A percentile compares a stretch with the other conserved stretches of the same genome.
phyloP scores from a whole-genome alignment of 2,113 vertebrate species.

The Tretioscincus oriximinensis region DNA sequence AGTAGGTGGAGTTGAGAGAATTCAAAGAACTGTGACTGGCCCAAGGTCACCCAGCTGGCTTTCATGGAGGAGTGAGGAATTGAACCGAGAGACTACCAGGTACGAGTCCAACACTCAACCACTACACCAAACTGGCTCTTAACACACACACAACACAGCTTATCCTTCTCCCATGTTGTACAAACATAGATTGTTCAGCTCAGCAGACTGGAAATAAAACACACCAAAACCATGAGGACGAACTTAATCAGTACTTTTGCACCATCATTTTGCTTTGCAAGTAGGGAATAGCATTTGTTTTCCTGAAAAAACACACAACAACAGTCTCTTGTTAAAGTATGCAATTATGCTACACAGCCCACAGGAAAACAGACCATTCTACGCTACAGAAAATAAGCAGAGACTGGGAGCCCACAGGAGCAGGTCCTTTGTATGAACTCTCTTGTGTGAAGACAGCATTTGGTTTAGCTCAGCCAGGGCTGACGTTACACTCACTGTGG shows the following conservation, averaged over 20 bases:
- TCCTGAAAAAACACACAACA: background rate
- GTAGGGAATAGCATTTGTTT: background rate
- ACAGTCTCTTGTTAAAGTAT: background rate
- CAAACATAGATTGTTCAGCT: no score
- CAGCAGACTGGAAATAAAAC: background rate
- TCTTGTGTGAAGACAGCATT: background rate
- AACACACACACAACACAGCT: background rate
- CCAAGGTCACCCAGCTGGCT: no score
- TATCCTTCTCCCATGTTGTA: background rate
- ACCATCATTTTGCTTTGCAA: background rate
- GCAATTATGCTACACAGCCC: background rate
- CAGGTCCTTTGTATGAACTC: background rate
- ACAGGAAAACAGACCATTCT: background rate
- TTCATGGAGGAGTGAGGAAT: no score
- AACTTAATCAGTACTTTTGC: background rate
- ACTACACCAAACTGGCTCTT: no score
- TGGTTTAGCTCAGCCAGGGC: background rate
- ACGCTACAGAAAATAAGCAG: background rate
- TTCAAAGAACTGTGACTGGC: no score
- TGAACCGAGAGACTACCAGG: no score
- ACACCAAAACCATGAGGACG: background rate
- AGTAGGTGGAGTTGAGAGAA: no score
- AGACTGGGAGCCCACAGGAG: background rate
- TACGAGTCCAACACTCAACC: no score
- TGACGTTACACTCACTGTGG: constrained; percentile 24